Base-by-base conservation (phyloP, 2,797 vertebrate genomes). In the Acanthurus leucopareius region DNA sequence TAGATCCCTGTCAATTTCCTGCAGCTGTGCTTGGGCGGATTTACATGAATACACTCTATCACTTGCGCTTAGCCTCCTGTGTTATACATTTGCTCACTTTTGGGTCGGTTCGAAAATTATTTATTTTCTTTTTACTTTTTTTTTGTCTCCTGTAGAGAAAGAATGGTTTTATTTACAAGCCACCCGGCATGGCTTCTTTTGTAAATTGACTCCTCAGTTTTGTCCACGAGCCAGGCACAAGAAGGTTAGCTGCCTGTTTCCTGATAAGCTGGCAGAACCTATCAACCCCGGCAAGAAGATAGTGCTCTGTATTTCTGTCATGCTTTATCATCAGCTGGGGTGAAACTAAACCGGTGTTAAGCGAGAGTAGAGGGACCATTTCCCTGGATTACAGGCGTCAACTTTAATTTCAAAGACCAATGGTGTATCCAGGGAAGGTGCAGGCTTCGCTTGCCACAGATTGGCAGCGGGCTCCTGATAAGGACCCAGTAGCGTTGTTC, bases 361-460 rank as follows among this genome's bases (percentile, higher is more conserved):
- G 94, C 90, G 82, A 91, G 92, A 94, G 92, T 87, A 91, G 93
- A 94, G 94, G 92, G 92, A 93, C 93, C 93, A 92, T 95, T 95
- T 95, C 93, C 92, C 88, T 93, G 95, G 95, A 95, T 96, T 95
- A 96, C 93, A 88, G 90, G 93, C 91, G 91, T 94, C 91, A 93
- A 95, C 94, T 95, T 95, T 96, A 96, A 96, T 96, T 96, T 96
- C 94, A 96, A 95, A 96, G 96, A 95, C 95, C 96, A 95, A 76
- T 95, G 95, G 94, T 92, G 94, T 95, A 95, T 95, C 94, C 95
- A 92, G 91, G 91, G 91, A 94, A 93, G 93, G 93, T 94, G 90
- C 91, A 92, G 91, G 93, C 93, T 95, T 91, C 86, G 77, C 90
- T 94, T 91, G 91, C 85, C 90, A 90, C 92, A 89, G 94, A 95